Base-by-base conservation (phyloP, 2,113 vertebrate genomes). In the Erinaceus europaeus region DNA sequence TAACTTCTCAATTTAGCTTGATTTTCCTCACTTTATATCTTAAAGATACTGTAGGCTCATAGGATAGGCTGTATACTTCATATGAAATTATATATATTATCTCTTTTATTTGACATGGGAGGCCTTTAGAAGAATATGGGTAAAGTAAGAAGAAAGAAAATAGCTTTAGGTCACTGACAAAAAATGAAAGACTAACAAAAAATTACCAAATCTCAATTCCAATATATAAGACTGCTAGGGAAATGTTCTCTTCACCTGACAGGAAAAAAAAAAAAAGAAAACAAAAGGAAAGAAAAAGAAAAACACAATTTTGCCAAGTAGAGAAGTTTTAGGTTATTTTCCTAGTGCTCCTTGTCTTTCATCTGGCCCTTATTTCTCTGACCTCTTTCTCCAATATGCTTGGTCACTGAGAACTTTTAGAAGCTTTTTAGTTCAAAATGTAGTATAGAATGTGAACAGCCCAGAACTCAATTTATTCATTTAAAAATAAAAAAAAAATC, bases 1-100 rank as follows among this genome's bases (percentile, higher is more conserved):
- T 3, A 78, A 36, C 50, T 90, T 80, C 80, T 92, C 62, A 89
- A 81, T 0, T 0, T 27, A 85, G 72, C 29, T 62, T 61, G 53
- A 85, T 88, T 46, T 88, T 83, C 62, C 82, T 91, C 84, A 94
- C 93, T 92, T 86, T 77, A 88, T 46, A 81, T 86, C 93, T 93
- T 92, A 95, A n/a, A 92, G 77, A 62, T 85, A 40, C 83, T 76
- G 27, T 85, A 65, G 55, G 42, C 14, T 48, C 17, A 20, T 80
- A 90, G 27, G 65, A 94, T 29, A 92, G n/a, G 74, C 86, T 91
- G 55, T n/a, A 64, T n/a, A 75, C 78, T 5, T 71, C 40, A 85
- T 0, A 6, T 88, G 14, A 84, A 93, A 64, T 65, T 4, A 0
- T 38, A 52, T 74, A 71, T n/a, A 85, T 44, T 32, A 48, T 32